These are phyloP conservation scores for Drosophila auraria DNA, from an alignment of 1,140 invertebrate species.

Conservation along the genomic window DNA sequence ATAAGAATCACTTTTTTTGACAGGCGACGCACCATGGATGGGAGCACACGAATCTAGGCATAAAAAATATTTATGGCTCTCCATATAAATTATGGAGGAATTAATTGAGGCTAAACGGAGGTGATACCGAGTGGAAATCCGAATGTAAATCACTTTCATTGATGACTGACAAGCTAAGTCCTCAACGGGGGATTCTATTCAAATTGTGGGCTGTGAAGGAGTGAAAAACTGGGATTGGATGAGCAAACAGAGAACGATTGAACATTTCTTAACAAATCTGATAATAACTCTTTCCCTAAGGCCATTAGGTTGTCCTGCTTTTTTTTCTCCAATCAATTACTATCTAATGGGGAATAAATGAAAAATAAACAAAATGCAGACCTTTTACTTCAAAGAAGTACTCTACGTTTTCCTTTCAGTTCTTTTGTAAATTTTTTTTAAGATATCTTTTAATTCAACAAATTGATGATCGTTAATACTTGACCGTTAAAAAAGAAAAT, in stretches of 20 bases:
- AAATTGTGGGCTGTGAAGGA: conserved; percentile 3
- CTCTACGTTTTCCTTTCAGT: too few relatives aligned
- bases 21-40: conserved; percentile 48
- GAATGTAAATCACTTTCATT: conserved; percentile 5
- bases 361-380: too few relatives aligned
- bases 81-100: conserved; percentile 50
- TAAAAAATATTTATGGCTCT: conserved; percentile 49
- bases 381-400: too few relatives aligned
- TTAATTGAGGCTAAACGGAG: conserved; percentile 48
- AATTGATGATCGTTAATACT: too few relatives aligned
- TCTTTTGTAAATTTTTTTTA: too few relatives aligned
- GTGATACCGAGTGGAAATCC: conserved; percentile 25
- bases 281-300: too few relatives aligned
- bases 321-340: too few relatives aligned
- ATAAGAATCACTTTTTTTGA: conserved; percentile 72
- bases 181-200: not conserved
- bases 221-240: too few relatives aligned
- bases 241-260: not conserved
- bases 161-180: conserved; percentile 1
- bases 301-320: too few relatives aligned
- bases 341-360: too few relatives aligned
- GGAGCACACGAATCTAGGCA: conserved; percentile 6
- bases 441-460: too few relatives aligned
- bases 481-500: not conserved
- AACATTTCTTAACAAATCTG: too few relatives aligned